Conservation (phyloP, 2,888 invertebrate species). For the Euclidia mi region DNA sequence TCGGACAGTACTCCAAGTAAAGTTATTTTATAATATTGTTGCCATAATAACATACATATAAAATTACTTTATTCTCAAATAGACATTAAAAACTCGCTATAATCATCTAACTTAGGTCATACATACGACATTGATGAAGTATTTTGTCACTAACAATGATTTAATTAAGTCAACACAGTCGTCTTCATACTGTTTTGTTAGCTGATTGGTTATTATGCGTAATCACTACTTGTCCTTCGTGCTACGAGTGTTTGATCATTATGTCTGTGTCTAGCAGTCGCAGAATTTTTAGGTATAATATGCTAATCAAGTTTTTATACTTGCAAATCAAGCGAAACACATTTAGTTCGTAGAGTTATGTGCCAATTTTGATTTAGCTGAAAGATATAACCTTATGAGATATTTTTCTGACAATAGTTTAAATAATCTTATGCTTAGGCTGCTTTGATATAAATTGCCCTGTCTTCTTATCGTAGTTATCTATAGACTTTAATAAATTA, state of each 20-base stretch:
- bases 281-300: slow-evolving; percentile 17
- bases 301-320: background rate
- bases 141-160: slow-evolving; percentile 63
- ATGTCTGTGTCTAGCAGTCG: slow-evolving; percentile 11
- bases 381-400: no score
- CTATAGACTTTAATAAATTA: no score
- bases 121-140: slow-evolving; percentile 50
- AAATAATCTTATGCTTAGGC: no score
- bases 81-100: slow-evolving; percentile 9
- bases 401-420: no score
- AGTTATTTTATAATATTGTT: no score
- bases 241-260: slow-evolving; percentile 28
- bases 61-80: no score
- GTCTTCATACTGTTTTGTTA: slow-evolving; percentile 41
- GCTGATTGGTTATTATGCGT: slow-evolving; percentile 49
- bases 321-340: background rate
- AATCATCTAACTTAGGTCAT: slow-evolving; percentile 26
- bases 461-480: no score
- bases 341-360: background rate
- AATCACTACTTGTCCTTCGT: slow-evolving; percentile 37
- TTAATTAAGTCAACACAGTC: slow-evolving; percentile 62
- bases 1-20: no score
- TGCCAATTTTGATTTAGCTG: no score
- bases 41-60: no score
- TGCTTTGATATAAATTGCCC: no score